Evolutionary conservation across 2,113 vertebrate genomes (phyloP).

Genomic region (Lamprologus ornatipinnis): DNA sequence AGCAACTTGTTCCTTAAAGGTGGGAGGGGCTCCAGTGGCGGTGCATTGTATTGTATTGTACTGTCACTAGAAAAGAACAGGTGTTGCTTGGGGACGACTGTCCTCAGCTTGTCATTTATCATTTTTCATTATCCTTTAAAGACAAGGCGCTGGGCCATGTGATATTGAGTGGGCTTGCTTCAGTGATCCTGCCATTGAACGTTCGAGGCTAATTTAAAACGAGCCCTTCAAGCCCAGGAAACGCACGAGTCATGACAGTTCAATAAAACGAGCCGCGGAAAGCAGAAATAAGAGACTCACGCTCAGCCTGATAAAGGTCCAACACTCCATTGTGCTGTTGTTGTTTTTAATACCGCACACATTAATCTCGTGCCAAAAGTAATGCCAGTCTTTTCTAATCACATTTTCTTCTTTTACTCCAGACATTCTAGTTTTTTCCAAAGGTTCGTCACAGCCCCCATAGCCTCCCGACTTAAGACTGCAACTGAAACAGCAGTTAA

Average conservation of each 20-base stretch:
- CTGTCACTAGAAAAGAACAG: conserved; percentile 5
- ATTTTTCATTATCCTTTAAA: conserved; percentile 57
- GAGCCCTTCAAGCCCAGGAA: conserved; percentile 59
- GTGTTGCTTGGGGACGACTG: background rate
- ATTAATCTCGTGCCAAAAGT: background rate
- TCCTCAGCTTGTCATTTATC: conserved; percentile 25
- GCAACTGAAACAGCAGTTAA: background rate
- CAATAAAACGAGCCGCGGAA: conserved; percentile 46
- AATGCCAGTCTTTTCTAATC: background rate
- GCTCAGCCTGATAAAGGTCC: background rate
- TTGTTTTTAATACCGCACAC: background rate
- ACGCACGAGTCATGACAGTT: conserved; percentile 57
- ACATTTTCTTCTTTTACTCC: background rate
- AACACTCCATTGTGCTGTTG: background rate
- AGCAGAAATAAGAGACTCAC: conserved; percentile 1
- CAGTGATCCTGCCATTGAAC: conserved; percentile 48
- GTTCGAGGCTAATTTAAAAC: conserved; percentile 60
- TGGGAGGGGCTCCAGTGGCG: background rate
- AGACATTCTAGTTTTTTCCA: background rate
- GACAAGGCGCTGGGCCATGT: conserved; percentile 34
- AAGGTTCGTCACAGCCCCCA: background rate
- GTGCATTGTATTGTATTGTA: background rate
- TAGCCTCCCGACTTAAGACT: background rate
- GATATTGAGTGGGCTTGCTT: conserved; percentile 61
- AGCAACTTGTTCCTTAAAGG: background rate